Percentiles rank a stretch among this genome's conserved stretches.
phyloP scores from a whole-genome alignment of 2,113 vertebrate genomes.

The Falcunculus frontatus region DNA sequence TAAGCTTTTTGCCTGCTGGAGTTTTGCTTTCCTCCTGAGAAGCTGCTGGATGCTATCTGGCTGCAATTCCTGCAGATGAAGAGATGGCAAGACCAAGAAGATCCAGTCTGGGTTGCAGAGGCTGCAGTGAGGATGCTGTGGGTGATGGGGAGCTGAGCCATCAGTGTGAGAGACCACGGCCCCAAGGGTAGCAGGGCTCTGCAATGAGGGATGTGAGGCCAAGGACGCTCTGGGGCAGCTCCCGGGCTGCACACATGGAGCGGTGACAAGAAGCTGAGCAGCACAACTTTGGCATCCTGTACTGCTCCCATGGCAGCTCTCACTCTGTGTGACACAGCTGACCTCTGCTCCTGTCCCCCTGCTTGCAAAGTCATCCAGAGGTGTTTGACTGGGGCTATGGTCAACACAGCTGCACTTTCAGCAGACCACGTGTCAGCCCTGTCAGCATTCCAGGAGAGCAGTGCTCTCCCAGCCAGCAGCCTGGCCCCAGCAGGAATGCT shows the following conservation, averaged over 20 bases:
- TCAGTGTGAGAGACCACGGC: fast-evolving
- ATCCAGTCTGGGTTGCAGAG: background rate
- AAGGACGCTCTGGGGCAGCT: background rate
- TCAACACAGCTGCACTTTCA: background rate
- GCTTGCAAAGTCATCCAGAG: background rate
- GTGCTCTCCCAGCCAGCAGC: background rate
- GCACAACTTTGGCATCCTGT: background rate
- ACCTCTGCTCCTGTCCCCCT: background rate
- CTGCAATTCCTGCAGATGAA: background rate
- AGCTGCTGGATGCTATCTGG: background rate
- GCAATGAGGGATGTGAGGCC: background rate
- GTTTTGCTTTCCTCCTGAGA: background rate
- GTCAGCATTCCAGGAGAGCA: fast-evolving
- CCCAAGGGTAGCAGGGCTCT: background rate
- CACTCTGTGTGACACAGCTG: fast-evolving
- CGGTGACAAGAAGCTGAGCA: background rate
- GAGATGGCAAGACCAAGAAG: background rate
- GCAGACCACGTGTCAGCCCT: fast-evolving
- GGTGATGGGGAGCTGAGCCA: background rate
- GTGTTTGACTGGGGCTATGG: background rate
- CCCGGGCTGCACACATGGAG: fast-evolving
- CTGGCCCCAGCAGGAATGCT: background rate
- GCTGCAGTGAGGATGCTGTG: background rate
- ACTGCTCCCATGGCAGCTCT: background rate
- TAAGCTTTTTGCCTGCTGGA: background rate